A percentile compares a stretch with the other conserved stretches of the same genome.
phyloP scores from a whole-genome alignment of 64 coral and sea anemone species.

The Astreopora myriophthalma region DNA sequence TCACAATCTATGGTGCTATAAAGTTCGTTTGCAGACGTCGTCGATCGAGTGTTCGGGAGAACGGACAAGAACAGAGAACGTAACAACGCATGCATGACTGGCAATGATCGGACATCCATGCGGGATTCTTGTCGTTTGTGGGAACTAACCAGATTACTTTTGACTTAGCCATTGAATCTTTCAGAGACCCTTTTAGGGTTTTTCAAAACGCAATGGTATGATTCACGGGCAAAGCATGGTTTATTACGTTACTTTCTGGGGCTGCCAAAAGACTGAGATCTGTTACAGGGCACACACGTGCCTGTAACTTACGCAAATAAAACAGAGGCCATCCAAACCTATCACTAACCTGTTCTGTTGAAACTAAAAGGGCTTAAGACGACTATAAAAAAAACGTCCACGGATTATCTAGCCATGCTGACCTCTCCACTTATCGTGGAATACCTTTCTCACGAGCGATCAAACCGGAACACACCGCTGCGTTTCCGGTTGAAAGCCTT shows the following conservation, averaged over 20 bases:
- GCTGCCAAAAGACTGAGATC: neutral
- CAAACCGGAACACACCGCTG: slow-evolving; percentile 23
- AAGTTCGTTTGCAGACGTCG: neutral
- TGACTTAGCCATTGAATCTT: neutral
- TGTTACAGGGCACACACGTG: neutral
- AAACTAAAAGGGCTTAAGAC: neutral
- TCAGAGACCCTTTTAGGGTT: neutral
- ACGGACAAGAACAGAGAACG: too few relatives aligned
- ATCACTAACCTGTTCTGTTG: neutral
- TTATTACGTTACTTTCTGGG: neutral
- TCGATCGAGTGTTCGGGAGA: too few relatives aligned
- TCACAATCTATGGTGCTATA: neutral
- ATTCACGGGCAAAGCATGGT: too few relatives aligned
- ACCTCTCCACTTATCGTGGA: neutral
- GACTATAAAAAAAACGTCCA: neutral
- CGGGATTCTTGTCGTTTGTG: neutral
- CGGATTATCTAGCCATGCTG: too few relatives aligned
- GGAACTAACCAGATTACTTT: neutral
- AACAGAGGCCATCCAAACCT: neutral
- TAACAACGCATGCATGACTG: too few relatives aligned
- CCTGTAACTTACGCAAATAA: neutral
- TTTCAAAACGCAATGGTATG: too few relatives aligned
- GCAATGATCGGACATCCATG: neutral
- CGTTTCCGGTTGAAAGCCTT: neutral
- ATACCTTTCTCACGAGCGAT: neutral